phyloP scores from a whole-genome alignment of 2,113 vertebrate genomes.

The Limnothrissa miodon region DNA sequence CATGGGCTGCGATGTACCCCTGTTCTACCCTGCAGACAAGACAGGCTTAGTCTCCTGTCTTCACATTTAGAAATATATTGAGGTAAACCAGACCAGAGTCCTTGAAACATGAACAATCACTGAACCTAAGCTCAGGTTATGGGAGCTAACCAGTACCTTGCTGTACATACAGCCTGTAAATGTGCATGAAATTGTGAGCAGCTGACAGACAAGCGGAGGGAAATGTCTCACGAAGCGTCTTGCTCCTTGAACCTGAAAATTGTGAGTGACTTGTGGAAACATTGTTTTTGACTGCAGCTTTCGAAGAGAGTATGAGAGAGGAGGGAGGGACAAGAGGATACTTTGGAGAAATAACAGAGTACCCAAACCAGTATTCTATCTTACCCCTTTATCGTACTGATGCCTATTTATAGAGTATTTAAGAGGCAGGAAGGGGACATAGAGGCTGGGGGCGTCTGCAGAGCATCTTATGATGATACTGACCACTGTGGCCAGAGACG shows the following conservation, averaged over 20 bases:
- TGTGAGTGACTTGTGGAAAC: constrained; percentile 36
- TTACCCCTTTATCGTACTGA: constrained; percentile 14
- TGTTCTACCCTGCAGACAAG: neutral
- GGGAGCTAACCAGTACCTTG: neutral
- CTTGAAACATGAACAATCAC: neutral
- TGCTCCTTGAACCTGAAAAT: constrained; percentile 41
- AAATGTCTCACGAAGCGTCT: constrained; percentile 18
- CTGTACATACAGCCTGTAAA: neutral
- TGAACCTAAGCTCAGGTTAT: neutral
- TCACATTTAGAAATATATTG: neutral
- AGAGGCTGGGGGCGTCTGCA: constrained; percentile 13
- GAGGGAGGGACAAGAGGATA: neutral
- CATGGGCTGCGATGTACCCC: neutral
- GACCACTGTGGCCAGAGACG: neutral
- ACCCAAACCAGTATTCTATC: constrained; percentile 25
- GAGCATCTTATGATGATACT: constrained; percentile 12
- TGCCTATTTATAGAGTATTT: constrained; percentile 43
- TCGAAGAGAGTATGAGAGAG: neutral
- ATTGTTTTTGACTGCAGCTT: constrained; percentile 31
- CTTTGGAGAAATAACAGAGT: constrained; percentile 3
- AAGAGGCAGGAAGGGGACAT: constrained; percentile 27
- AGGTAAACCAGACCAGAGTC: neutral
- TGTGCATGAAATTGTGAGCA: neutral
- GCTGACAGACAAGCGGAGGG: constrained; percentile 21
- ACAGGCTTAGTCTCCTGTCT: neutral